A percentile compares a stretch with the other conserved stretches of the same genome.
Evolutionary conservation across 92 coral and sea anemone genomes (phyloP).

Genomic region (Heliopora coerulea): DNA sequence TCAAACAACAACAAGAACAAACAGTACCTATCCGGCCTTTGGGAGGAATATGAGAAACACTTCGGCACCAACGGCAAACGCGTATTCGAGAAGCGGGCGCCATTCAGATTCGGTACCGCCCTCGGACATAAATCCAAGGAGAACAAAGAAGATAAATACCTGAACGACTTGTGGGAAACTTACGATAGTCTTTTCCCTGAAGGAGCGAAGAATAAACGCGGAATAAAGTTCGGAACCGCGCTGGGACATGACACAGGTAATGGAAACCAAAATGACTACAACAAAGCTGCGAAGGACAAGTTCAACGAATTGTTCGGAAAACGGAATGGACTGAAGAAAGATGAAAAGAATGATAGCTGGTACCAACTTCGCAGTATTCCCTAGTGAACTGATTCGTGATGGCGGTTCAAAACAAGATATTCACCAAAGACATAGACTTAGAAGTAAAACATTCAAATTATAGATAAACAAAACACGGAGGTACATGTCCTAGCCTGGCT

Average conservation of each 20-base stretch:
- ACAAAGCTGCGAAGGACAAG: background rate
- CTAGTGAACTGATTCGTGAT: background rate
- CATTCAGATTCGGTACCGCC: constrained; percentile 3
- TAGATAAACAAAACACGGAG: too few species aligned
- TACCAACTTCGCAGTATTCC: background rate
- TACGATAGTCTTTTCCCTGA: background rate
- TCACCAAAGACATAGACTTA: too few species aligned
- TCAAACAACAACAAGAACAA: background rate
- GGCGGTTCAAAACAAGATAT: too few species aligned
- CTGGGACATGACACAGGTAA: too few species aligned
- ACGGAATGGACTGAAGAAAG: background rate
- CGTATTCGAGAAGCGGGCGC: background rate
- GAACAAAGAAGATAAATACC: background rate
- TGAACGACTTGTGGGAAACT: background rate
- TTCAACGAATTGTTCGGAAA: constrained; percentile 19
- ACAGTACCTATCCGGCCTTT: background rate
- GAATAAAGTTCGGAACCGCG: too few species aligned
- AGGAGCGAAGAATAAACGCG: too few species aligned
- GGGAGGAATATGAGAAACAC: background rate
- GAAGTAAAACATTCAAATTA: too few species aligned
- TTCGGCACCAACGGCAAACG: constrained; percentile 10
- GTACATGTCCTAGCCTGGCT: too few species aligned
- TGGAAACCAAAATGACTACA: background rate
- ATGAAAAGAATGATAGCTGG: background rate
- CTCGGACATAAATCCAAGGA: background rate